A percentile compares a stretch with the other conserved stretches of the same genome.
Conservation (phyloP, 2,113 vertebrate genomes). For the Butorides virescens region DNA sequence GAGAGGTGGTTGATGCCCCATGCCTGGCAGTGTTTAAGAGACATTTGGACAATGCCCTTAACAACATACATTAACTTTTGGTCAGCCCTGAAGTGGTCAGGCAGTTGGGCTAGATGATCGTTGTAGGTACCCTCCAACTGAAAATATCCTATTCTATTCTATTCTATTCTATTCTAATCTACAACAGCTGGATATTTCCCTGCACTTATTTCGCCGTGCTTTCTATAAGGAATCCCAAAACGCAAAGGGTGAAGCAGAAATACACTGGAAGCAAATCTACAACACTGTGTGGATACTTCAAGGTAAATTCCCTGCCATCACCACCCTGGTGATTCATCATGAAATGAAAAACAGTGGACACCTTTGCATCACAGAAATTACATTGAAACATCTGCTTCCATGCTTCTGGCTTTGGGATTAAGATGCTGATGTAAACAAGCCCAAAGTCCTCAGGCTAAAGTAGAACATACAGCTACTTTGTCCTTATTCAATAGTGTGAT, state of each 20-base stretch:
- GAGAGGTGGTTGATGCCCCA: not conserved
- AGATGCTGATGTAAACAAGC: not conserved
- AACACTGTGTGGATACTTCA: not conserved
- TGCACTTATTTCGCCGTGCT: not conserved
- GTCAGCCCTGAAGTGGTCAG: not conserved
- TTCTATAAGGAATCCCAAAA: not conserved
- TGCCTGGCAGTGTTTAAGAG: not conserved
- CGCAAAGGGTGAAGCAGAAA: not conserved
- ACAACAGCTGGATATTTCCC: not conserved
- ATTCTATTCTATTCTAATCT: too few relatives aligned
- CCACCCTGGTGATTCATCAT: constrained; percentile 7
- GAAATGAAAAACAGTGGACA: not conserved
- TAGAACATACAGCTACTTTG: not conserved
- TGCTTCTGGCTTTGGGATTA: not conserved
- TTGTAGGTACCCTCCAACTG: not conserved
- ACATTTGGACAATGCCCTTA: not conserved
- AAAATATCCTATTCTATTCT: not conserved
- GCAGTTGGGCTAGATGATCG: not conserved
- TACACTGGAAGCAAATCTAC: not conserved
- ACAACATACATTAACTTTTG: not conserved
- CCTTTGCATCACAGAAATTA: not conserved
- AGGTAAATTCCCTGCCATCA: not conserved
- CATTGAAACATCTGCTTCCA: not conserved
- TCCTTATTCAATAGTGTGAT: accelerated
- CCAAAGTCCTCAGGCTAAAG: not conserved